These are phyloP conservation scores for Drosophila gunungcola DNA, from an alignment of 1,140 invertebrate species.

Conservation along the genomic window DNA sequence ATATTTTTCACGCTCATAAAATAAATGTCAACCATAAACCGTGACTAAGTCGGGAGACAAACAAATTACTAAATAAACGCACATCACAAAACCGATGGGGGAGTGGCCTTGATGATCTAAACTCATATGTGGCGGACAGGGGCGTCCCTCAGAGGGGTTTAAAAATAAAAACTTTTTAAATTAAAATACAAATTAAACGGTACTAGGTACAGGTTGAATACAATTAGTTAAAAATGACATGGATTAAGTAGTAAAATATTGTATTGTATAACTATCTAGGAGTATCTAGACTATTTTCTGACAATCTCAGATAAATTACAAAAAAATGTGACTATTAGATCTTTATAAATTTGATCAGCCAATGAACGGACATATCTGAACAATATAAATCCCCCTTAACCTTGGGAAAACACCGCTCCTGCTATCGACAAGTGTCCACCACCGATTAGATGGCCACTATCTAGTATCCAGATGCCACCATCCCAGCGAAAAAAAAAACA, in stretches of 20 bases:
- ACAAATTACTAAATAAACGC: constrained; percentile 81
- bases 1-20: constrained; percentile 82
- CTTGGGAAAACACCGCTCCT: neutral
- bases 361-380: too few relatives aligned
- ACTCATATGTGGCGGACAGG: constrained; percentile 12
- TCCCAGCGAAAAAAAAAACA: neutral
- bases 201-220: too few relatives aligned
- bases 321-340: too few relatives aligned
- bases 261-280: too few relatives aligned
- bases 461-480: constrained; percentile 13
- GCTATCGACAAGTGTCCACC: constrained; percentile 26
- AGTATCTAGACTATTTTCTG: too few relatives aligned
- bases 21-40: constrained; percentile 81
- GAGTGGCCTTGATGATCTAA: constrained; percentile 24
- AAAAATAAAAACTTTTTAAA: too few relatives aligned
- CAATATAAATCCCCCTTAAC: neutral
- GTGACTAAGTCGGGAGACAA: constrained; percentile 69
- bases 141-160: neutral
- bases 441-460: constrained; percentile 24
- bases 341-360: too few relatives aligned
- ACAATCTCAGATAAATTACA: too few relatives aligned
- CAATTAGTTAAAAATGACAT: too few relatives aligned
- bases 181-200: too few relatives aligned
- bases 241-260: too few relatives aligned
- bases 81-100: constrained; percentile 31